A percentile compares a stretch with the other conserved stretches of the same genome.
Evolutionary conservation across 2,113 vertebrate genomes (phyloP).

Genomic region (Struthidea cinerea): DNA sequence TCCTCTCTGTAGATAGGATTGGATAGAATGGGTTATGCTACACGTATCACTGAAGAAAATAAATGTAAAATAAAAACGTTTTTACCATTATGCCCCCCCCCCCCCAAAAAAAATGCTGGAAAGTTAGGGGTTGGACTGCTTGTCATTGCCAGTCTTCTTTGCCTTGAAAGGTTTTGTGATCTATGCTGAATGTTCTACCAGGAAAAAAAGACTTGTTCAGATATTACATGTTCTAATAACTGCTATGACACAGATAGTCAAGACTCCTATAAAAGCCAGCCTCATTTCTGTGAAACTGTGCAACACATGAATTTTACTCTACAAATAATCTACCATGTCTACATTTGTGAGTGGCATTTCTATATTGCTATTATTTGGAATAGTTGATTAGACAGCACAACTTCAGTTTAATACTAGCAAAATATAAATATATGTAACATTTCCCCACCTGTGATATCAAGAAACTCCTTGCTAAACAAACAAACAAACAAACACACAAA

Average conservation of each 20-base stretch:
- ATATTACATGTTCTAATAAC: slow-evolving; percentile 32
- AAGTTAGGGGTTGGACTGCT: not conserved
- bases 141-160: slow-evolving; percentile 2
- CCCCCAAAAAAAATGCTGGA: not conserved
- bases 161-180: slow-evolving; percentile 28
- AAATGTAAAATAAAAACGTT: not conserved
- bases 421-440: not conserved
- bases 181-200: slow-evolving; percentile 2
- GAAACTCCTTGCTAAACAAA: not conserved
- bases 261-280: not conserved
- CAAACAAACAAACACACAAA: not conserved
- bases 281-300: not conserved
- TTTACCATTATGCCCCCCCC: not conserved
- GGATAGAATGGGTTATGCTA: not conserved
- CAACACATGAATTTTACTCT: not conserved
- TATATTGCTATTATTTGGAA: not conserved
- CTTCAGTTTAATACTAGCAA: not conserved
- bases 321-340: not conserved
- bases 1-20: not conserved
- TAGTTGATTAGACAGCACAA: not conserved
- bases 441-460: not conserved
- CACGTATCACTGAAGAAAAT: not conserved
- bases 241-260: not conserved
- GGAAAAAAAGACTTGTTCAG: slow-evolving; percentile 10
- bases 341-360: not conserved